Conservation (phyloP, 2,888 invertebrate species). For the Apamea epomidion region DNA sequence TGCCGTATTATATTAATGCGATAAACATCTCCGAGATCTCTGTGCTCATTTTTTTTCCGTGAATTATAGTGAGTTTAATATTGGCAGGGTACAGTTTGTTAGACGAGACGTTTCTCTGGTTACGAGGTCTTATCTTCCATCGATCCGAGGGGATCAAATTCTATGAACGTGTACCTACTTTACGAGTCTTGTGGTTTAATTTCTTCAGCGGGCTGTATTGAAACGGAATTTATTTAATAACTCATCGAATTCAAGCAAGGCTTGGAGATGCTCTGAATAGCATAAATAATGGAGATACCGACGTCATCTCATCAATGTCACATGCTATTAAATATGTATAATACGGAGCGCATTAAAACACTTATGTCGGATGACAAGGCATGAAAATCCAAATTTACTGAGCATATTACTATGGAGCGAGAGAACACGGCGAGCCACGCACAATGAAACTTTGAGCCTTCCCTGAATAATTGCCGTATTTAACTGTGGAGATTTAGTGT, state of each 20-base stretch:
- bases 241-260: slow-evolving; percentile 50
- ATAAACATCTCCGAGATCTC: slow-evolving; percentile 88
- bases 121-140: slow-evolving; percentile 81
- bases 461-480: slow-evolving; percentile 88
- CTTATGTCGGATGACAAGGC: slow-evolving; percentile 86
- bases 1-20: slow-evolving; percentile 90
- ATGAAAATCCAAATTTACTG: slow-evolving; percentile 87
- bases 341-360: slow-evolving; percentile 81
- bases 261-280: slow-evolving; percentile 60
- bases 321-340: slow-evolving; percentile 78
- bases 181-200: slow-evolving; percentile 74
- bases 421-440: slow-evolving; percentile 75
- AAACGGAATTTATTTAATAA: slow-evolving; percentile 54
- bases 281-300: slow-evolving; percentile 63
- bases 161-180: slow-evolving; percentile 77
- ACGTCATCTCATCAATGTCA: slow-evolving; percentile 74
- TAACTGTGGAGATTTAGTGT: slow-evolving; percentile 82
- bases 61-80: slow-evolving; percentile 83
- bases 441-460: slow-evolving; percentile 85
- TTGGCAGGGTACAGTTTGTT: slow-evolving; percentile 80
- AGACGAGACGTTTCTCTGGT: slow-evolving; percentile 80
- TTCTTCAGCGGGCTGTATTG: slow-evolving; percentile 60
- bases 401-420: slow-evolving; percentile 77
- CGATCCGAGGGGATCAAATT: slow-evolving; percentile 83
- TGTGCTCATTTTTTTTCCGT: slow-evolving; percentile 81